Conservation (phyloP, 2,113 vertebrate genomes). For the Crotalus horridus region DNA sequence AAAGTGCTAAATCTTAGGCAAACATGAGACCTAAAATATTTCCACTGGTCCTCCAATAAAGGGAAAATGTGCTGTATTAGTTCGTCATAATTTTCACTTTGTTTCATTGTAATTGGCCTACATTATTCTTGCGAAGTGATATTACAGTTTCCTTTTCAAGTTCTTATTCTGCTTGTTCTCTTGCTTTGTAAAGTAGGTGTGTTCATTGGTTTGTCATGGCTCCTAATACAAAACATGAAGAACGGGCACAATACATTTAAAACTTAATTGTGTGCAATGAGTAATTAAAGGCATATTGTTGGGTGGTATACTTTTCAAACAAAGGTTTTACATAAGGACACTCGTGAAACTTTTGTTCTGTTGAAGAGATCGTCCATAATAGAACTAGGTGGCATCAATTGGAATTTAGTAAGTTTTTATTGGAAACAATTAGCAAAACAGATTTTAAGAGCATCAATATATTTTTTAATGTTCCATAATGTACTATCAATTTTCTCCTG, state of each 20-base stretch:
- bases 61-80: conserved; percentile 9
- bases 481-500: neutral
- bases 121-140: conserved; percentile 25
- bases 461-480: neutral
- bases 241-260: conserved; percentile 30
- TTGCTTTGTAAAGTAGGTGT: conserved; percentile 28
- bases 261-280: neutral
- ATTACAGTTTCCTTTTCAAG: conserved; percentile 18
- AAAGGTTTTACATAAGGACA: conserved; percentile 24
- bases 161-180: conserved; percentile 20
- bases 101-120: conserved; percentile 15
- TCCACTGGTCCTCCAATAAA: neutral
- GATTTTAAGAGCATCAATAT: conserved; percentile 6
- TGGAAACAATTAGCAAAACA: neutral
- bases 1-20: neutral
- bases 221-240: conserved; percentile 25
- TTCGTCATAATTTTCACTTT: conserved; percentile 13
- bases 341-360: neutral
- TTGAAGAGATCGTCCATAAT: neutral
- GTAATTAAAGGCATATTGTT: conserved; percentile 46
- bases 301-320: conserved; percentile 18
- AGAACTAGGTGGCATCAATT: neutral
- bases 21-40: neutral
- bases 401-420: neutral
- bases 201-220: conserved; percentile 56